A percentile compares a stretch with the other conserved stretches of the same genome.
These are phyloP conservation scores for Heliconius aoede DNA, from an alignment of 2,888 invertebrate genomes.

Conservation along the genomic window DNA sequence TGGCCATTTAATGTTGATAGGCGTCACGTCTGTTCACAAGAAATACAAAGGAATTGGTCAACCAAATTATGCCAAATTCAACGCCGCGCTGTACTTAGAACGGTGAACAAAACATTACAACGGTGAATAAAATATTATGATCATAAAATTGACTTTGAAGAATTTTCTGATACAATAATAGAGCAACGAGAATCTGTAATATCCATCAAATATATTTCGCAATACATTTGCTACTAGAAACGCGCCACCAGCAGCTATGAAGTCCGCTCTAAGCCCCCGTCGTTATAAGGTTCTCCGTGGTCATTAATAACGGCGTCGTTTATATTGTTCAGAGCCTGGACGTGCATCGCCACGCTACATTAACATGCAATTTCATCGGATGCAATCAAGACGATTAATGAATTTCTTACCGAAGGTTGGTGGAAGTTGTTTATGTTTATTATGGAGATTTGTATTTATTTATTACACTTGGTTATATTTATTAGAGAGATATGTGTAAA, in stretches of 20 bases:
- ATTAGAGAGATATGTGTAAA: background rate
- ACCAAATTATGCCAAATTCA: background rate
- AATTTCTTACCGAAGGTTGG: slow-evolving; percentile 31
- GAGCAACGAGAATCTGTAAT: background rate
- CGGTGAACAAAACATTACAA: background rate
- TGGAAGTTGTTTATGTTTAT: slow-evolving; percentile 18
- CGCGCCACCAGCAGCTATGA: slow-evolving; percentile 8
- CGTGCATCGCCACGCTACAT: slow-evolving; percentile 44
- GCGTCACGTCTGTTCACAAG: background rate
- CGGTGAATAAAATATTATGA: background rate
- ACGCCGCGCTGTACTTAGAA: background rate
- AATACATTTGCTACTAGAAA: background rate
- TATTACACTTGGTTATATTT: background rate
- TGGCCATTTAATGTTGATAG: background rate
- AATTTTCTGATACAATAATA: too few relatives aligned
- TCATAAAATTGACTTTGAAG: background rate
- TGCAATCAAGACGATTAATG: slow-evolving; percentile 46
- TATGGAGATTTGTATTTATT: background rate
- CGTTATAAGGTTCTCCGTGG: slow-evolving; percentile 28
- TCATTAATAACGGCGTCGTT: slow-evolving; percentile 40
- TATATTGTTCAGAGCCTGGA: slow-evolving; percentile 29
- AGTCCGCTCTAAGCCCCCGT: slow-evolving; percentile 6
- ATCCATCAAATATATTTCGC: background rate
- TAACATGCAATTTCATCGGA: slow-evolving; percentile 46
- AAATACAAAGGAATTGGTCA: background rate